These are phyloP conservation scores for Cheirogaleus major DNA, from an alignment of 2,797 vertebrate genomes.

Conservation along the genomic window DNA sequence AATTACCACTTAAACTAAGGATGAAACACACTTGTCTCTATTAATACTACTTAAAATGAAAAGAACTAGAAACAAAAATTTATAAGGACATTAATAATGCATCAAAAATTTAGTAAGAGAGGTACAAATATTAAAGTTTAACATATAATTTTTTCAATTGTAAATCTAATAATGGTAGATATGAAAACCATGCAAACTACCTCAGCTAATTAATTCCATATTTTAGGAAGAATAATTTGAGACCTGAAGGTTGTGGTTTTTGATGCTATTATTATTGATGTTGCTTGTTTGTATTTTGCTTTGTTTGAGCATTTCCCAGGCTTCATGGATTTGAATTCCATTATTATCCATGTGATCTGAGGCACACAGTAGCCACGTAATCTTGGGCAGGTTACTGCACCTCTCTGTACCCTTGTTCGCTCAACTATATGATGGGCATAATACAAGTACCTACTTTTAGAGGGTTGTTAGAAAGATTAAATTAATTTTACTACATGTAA, in stretches of 20 bases:
- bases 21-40: neutral
- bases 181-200: neutral
- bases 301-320: neutral
- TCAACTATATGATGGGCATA: neutral
- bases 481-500: neutral
- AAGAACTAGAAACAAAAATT: neutral
- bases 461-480: neutral
- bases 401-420: neutral
- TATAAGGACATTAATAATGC: neutral
- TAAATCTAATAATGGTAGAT: neutral
- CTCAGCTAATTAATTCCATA: neutral
- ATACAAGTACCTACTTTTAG: slow-evolving; percentile 4
- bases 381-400: neutral
- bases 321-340: neutral
- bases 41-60: neutral
- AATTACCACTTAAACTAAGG: neutral
- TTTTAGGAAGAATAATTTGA: slow-evolving; percentile 9
- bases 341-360: neutral
- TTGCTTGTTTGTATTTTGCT: neutral
- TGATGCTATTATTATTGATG: neutral
- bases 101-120: neutral
- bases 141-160: neutral
- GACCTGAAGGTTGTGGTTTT: neutral
- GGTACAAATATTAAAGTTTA: neutral
- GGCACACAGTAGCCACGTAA: neutral